Percentiles rank a stretch among this genome's conserved stretches.
phyloP scores from a whole-genome alignment of 2,888 invertebrate genomes.

The Pelosia muscerda region DNA sequence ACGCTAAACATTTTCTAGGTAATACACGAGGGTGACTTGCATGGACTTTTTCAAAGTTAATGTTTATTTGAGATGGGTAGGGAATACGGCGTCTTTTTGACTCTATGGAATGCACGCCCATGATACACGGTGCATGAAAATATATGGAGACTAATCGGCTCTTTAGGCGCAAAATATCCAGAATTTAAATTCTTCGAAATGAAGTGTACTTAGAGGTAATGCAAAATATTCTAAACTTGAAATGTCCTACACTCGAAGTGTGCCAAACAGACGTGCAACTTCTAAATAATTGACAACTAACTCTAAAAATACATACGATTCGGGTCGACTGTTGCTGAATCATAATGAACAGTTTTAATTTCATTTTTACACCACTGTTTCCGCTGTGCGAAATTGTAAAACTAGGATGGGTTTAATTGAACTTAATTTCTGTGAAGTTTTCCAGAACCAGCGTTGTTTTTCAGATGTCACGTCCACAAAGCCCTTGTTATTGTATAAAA shows the following conservation, averaged over 20 bases:
- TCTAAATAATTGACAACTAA: constrained; percentile 61
- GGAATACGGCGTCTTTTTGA: too few species aligned
- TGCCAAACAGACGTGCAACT: constrained; percentile 18
- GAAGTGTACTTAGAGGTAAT: background rate
- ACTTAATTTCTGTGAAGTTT: constrained; percentile 23
- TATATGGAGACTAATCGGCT: too few species aligned
- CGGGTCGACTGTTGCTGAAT: constrained; percentile 58
- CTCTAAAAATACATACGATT: constrained; percentile 70
- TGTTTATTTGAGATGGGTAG: too few species aligned
- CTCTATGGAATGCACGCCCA: too few species aligned
- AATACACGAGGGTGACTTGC: too few species aligned
- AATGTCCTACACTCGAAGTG: background rate
- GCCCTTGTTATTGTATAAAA: constrained; percentile 9
- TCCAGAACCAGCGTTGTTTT: constrained; percentile 7
- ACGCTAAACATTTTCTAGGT: too few species aligned
- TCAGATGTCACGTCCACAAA: constrained; percentile 10
- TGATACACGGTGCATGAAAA: too few species aligned
- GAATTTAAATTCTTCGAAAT: background rate
- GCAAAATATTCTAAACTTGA: background rate
- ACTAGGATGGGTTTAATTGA: constrained; percentile 45
- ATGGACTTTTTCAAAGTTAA: too few species aligned
- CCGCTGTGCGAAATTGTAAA: constrained; percentile 33
- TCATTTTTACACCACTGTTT: constrained; percentile 33
- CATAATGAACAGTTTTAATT: constrained; percentile 49
- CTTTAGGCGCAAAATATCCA: background rate